Evolutionary conservation across 2,797 vertebrate genomes (phyloP).

Genomic region (Phoxinus dragarum): DNA sequence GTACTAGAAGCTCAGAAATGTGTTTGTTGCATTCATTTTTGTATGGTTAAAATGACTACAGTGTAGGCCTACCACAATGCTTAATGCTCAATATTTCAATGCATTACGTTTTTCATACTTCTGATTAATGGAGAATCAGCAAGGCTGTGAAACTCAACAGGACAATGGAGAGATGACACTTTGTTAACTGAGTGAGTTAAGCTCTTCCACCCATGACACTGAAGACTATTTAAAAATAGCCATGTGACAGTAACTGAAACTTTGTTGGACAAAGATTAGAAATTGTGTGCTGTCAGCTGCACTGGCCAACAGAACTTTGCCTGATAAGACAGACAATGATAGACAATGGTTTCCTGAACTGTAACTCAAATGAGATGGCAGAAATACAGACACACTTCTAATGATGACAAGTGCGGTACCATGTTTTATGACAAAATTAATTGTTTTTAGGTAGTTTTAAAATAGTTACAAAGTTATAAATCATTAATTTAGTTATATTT

Average conservation of each 20-base stretch:
- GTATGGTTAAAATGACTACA: not conserved
- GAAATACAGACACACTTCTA: not conserved
- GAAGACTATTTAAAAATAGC: constrained; percentile 28
- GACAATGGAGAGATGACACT: not conserved
- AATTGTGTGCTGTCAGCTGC: not conserved
- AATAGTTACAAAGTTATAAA: not conserved
- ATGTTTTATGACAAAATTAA: not conserved
- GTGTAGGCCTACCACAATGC: not conserved
- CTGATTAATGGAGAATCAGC: not conserved
- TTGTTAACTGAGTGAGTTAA: constrained; percentile 17
- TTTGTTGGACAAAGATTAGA: constrained; percentile 45
- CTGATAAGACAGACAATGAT: constrained; percentile 26
- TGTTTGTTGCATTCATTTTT: not conserved
- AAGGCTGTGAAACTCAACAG: not conserved
- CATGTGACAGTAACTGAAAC: constrained; percentile 26
- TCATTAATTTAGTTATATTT: not conserved
- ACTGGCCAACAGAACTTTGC: constrained; percentile 60
- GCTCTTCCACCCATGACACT: not conserved
- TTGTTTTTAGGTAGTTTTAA: not conserved
- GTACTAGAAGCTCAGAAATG: not conserved
- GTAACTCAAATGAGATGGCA: constrained; percentile 46
- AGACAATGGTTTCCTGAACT: constrained; percentile 68
- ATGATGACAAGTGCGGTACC: not conserved
- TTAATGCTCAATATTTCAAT: not conserved
- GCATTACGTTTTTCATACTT: not conserved